Evolutionary conservation across 2,888 invertebrate genomes (phyloP).

Genomic region (Leptopilina myrica): DNA sequence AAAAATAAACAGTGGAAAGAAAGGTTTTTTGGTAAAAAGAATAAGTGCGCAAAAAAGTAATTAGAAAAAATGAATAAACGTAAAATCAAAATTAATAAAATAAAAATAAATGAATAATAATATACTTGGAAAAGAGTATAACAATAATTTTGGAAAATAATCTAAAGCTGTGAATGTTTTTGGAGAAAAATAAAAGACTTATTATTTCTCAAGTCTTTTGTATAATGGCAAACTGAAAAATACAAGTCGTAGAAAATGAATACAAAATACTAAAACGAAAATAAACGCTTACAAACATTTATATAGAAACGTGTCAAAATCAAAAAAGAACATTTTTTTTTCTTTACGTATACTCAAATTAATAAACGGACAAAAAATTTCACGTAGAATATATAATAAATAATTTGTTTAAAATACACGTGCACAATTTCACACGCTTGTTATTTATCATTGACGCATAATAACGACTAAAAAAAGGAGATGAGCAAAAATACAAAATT

Average conservation of each 20-base stretch:
- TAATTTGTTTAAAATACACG: constrained; percentile 24
- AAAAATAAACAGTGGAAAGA: too few species aligned
- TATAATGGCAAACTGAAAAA: constrained; percentile 33
- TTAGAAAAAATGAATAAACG: too few species aligned
- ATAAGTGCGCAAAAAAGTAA: too few species aligned
- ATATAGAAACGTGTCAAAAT: constrained; percentile 2
- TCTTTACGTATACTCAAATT: not conserved
- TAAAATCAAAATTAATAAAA: too few species aligned
- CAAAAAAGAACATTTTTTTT: constrained; percentile 9
- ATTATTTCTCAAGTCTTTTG: constrained; percentile 2
- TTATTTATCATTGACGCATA: not conserved
- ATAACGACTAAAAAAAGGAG: constrained; percentile 14
- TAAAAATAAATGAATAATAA: too few species aligned
- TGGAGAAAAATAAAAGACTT: not conserved
- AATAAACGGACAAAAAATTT: not conserved
- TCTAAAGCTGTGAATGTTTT: not conserved
- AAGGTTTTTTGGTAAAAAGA: too few species aligned
- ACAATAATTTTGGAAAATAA: too few species aligned
- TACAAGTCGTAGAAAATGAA: constrained; percentile 25
- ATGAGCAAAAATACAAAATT: constrained; percentile 34
- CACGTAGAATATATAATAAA: constrained; percentile 25
- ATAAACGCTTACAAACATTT: not conserved
- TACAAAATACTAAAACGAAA: constrained; percentile 4
- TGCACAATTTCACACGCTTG: constrained; percentile 12
- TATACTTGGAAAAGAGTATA: too few species aligned